Evolutionary conservation across 2,888 invertebrate species (phyloP), one percentile per base, ranked within the genome.

Genomic region (Phengaris arion): DNA sequence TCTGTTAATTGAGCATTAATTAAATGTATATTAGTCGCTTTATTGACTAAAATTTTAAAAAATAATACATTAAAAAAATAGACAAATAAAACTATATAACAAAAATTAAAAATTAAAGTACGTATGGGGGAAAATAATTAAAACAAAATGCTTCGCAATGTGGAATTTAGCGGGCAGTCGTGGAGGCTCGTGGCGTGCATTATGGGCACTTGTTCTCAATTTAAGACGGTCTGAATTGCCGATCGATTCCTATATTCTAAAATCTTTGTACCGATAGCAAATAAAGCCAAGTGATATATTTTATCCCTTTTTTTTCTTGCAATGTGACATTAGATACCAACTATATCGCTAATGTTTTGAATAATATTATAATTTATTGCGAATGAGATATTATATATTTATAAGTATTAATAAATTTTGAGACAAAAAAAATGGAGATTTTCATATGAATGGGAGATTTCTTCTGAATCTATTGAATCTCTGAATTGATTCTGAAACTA

Each of bases 131-230:
- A 9, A 64, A 35, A 64, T 64, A 64, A 64, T 64, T 64, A 64
- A 64, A 64, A 64, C 35, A 64, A 64, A 64, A 64, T 64, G 64
- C n/a, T 15, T 48, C 15, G 69, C 46, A 69, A 69, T n/a, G 15
- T 48, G 69, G 69, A 69, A 69, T 69, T 48, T 46, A 52, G 72
- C 52, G 46, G 48, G 51, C 51, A 52, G 54, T 72, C 54, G 52
- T 13, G 35, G 54, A n/a, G 72, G 15, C 51, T 35, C 54, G 51
- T 52, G 52, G 72, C 13, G 22, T 72, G 54, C 54, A 35, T 52
- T 72, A 54, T 72, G 35, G 72, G 72, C 72, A 72, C 72, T 72
- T 54, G 72, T 35, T 75, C 59, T 57, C 78, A 81, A 81, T 80
- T 78, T 46, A 75, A 72, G 72, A 72, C 68, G 68, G 69, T 75